Evolutionary conservation across 2,797 vertebrate genomes (phyloP).

Genomic region (Hirundo rustica): DNA sequence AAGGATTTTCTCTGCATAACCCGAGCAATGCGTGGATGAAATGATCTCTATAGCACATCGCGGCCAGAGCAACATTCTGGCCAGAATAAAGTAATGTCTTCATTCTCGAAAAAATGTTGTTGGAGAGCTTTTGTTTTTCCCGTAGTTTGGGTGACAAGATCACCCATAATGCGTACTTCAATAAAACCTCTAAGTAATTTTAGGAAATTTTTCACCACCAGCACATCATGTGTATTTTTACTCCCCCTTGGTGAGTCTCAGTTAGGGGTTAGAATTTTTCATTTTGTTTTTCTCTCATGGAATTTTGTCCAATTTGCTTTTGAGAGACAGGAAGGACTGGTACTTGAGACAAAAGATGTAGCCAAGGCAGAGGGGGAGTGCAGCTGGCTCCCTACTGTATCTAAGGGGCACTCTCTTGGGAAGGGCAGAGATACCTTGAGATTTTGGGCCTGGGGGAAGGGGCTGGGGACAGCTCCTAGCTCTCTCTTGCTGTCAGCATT

Average conservation of each 20-base stretch:
- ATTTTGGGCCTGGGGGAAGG: not conserved
- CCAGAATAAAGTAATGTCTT: not conserved
- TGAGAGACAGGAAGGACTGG: not conserved
- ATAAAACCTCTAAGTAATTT: not conserved
- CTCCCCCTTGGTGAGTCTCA: not conserved
- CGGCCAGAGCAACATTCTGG: not conserved
- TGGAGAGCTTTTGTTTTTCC: not conserved
- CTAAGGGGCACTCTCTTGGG: not conserved
- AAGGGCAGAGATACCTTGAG: not conserved
- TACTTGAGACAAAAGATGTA: not conserved
- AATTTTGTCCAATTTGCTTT: not conserved
- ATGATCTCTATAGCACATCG: not conserved
- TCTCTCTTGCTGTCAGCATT: not conserved
- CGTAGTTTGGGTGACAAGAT: accelerated
- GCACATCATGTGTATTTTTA: too few species aligned
- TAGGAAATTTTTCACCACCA: not conserved
- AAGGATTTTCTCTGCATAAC: not conserved
- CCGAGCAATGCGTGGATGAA: not conserved
- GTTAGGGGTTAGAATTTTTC: not conserved
- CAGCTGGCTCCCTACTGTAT: not conserved
- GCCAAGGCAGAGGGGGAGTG: not conserved
- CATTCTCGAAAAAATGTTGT: not conserved
- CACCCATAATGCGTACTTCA: not conserved
- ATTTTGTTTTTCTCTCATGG: not conserved
- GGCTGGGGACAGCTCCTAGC: not conserved